A percentile compares a stretch with the other conserved stretches of the same genome.
Conservation (phyloP, 1,140 invertebrate species). For the Brachionus rubens region DNA sequence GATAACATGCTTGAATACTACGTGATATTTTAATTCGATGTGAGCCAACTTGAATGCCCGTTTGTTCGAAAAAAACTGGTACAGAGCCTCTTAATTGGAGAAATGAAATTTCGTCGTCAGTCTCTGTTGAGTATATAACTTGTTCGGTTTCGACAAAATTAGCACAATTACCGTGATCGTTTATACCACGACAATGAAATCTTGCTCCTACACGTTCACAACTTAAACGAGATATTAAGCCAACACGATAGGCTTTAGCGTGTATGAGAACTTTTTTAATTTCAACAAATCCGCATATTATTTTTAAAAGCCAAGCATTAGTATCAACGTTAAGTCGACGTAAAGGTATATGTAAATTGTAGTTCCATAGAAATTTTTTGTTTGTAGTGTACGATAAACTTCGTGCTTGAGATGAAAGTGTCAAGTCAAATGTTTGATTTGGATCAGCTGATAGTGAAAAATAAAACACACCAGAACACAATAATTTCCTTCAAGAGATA, state of each 20-base stretch:
- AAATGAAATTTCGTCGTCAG: slow-evolving; percentile 55
- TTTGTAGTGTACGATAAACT: background rate
- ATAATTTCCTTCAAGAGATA: background rate
- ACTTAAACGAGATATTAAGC: slow-evolving; percentile 85
- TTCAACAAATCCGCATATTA: slow-evolving; percentile 43
- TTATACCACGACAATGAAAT: slow-evolving; percentile 95
- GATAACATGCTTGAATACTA: slow-evolving; percentile 38
- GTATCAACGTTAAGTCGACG: slow-evolving; percentile 24
- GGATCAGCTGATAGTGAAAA: slow-evolving; percentile 29
- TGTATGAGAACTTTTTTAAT: background rate
- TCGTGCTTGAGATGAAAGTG: slow-evolving; percentile 5
- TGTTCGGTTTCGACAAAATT: slow-evolving; percentile 99
- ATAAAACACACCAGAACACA: slow-evolving; percentile 25
- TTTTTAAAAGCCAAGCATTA: slow-evolving; percentile 36
- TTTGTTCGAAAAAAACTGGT: slow-evolving; percentile 46
- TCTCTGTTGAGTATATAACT: slow-evolving; percentile 48
- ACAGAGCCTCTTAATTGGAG: slow-evolving; percentile 35
- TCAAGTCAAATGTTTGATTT: background rate
- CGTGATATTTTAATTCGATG: slow-evolving; percentile 89
- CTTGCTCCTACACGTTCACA: slow-evolving; percentile 74
- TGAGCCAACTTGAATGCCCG: slow-evolving; percentile 75
- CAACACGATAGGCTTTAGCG: slow-evolving; percentile 24
- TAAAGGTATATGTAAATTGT: slow-evolving; percentile 8
- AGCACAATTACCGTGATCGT: slow-evolving; percentile 97
- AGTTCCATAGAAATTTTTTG: slow-evolving; percentile 42